Evolutionary conservation across 1,140 invertebrate species (phyloP), one percentile per base, ranked within the genome.

Genomic region (Popillia japonica): DNA sequence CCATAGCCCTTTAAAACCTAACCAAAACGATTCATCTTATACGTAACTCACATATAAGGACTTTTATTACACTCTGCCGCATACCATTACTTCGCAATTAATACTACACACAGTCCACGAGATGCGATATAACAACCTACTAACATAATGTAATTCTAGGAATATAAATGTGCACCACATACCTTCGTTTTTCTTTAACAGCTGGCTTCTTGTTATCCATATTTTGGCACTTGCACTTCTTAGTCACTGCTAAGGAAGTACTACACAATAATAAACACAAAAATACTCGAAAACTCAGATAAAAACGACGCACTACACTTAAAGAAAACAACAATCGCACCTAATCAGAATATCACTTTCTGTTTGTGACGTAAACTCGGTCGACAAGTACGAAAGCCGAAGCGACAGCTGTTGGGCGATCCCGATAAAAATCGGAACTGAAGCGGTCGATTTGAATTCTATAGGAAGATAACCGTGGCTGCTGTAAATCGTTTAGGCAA

Each of bases 211-310:
- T 80, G 22, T 40, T 74, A 42, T 78, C 79, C 79, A 80, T 78
- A n/a, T n/a, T 55, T 59, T 78, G 20, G 41, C 22, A 68, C 11
- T 44, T 74, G 79, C 75, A 77, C 79, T 77, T 82, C 81, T 82
- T 80, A 82, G 81, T 44, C 81, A 82, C 81, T 82, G 81, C 81
- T 79, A 82, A 82, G 81, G 81, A 82, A 77, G 81, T 79, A 81
- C 77, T 11, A 48, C 61, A 77, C 27, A 75, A 11, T n/a, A 42
- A 73, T 75, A 34, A 77, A 64, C 73, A 75, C 59, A 61, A 72
- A n/a, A 72, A 61, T 59, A 75, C 20, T 34, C 48, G 40, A 40
- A 61, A 44, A 75, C 40, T 23, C 59, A 23, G 42, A 23, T 41
- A 40, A 64, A 77, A 76, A 77, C 27, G 27, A 17, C n/a, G 17